These are phyloP conservation scores for Drosophila kokeensis DNA, from an alignment of 2,888 invertebrate species.

Conservation along the genomic window DNA sequence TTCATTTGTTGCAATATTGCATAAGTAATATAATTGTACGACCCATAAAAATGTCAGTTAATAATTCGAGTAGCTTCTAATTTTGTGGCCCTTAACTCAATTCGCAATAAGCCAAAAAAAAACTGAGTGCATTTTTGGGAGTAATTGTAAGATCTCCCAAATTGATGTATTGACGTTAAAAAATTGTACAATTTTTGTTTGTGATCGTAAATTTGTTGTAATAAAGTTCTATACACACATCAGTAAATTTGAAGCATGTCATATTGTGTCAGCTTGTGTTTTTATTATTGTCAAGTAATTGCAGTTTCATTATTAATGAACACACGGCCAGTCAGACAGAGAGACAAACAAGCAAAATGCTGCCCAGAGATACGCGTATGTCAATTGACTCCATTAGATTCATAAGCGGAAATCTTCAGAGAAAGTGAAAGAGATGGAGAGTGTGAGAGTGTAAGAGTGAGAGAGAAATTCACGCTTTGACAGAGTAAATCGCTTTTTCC, in stretches of 20 bases:
- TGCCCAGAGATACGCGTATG: constrained; percentile 31
- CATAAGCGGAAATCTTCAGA: constrained; percentile 11
- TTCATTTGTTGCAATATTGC: neutral
- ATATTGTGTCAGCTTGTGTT: constrained; percentile 36
- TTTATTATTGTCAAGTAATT: constrained; percentile 36
- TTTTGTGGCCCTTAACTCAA: neutral
- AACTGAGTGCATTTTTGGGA: neutral
- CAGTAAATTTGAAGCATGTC: constrained; percentile 25
- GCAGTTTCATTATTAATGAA: constrained; percentile 36
- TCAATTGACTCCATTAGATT: constrained; percentile 47
- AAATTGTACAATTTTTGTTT: neutral
- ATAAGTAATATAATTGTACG: neutral
- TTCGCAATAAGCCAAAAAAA: neutral
- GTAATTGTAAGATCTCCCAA: neutral
- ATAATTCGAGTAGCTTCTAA: neutral
- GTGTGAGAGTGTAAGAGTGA: neutral
- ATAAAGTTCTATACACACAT: constrained; percentile 19
- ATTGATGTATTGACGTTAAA: neutral
- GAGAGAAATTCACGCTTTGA: neutral
- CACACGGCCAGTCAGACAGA: constrained; percentile 3
- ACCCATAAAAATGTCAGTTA: neutral
- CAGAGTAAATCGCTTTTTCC: neutral
- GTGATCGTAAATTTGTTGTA: constrained; percentile 23
- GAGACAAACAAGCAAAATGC: constrained; percentile 15
- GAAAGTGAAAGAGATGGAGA: constrained; percentile 4